Evolutionary conservation across 2,797 vertebrate genomes (phyloP).

Genomic region (Ciconia nigra): DNA sequence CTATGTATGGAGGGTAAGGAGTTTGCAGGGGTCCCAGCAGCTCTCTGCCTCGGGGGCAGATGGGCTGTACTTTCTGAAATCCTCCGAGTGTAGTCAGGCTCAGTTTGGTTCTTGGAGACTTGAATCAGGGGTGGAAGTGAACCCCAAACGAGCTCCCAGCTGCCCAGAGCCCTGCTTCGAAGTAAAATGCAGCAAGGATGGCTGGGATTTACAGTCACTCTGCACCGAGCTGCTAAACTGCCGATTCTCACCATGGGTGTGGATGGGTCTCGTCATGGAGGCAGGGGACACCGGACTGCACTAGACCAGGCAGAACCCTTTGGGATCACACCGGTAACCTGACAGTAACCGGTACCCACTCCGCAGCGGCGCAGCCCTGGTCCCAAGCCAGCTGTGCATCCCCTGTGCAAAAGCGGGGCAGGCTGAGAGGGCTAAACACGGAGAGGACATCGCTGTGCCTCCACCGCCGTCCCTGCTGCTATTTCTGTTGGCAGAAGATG

Average conservation of each 20-base stretch:
- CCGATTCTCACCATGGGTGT: accelerated
- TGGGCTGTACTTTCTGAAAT: neutral
- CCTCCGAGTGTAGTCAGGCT: neutral
- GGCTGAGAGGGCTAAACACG: accelerated
- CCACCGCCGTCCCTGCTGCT: accelerated
- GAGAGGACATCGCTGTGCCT: neutral
- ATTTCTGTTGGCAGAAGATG: neutral
- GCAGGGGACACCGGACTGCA: accelerated
- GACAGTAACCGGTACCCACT: neutral
- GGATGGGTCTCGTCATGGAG: neutral
- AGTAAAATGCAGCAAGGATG: neutral
- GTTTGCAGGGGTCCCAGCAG: neutral
- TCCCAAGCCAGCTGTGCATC: neutral
- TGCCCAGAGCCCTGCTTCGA: neutral
- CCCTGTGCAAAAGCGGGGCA: neutral
- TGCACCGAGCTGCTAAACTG: neutral
- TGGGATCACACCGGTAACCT: neutral
- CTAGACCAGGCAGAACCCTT: neutral
- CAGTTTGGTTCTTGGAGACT: neutral
- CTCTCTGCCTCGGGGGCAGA: neutral
- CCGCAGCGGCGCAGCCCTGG: accelerated
- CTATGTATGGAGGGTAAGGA: neutral
- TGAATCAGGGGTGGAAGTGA: neutral
- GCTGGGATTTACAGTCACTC: neutral
- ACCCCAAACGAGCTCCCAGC: neutral